Conservation (phyloP, 2,888 invertebrate genomes). For the Gastrophysa polygoni region DNA sequence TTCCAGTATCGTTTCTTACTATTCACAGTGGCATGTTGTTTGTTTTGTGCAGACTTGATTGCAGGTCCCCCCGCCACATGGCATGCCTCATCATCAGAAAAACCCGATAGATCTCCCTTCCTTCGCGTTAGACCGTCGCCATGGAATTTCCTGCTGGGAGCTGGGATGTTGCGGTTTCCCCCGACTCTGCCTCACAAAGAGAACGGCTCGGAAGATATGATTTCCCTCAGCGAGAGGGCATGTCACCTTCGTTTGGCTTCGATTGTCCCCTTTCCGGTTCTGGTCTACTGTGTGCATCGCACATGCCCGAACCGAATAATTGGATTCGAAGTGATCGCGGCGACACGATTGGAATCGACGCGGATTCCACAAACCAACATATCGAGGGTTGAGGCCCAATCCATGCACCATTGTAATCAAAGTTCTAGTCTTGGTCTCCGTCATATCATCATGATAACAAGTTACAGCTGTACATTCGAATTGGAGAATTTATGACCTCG, state of each 20-base stretch:
- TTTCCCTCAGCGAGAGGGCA: conserved; percentile 42
- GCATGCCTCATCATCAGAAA: background rate
- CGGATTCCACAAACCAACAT: conserved; percentile 5
- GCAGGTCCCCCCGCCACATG: background rate
- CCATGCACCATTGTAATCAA: no score
- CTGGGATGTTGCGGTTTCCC: conserved; percentile 41
- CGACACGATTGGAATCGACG: conserved; percentile 38
- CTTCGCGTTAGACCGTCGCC: background rate
- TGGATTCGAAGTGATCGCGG: conserved; percentile 53
- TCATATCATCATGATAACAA: no score
- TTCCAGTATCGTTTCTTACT: no score
- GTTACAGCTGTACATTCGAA: no score
- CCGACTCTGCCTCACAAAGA: conserved; percentile 34
- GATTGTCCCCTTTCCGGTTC: conserved; percentile 52
- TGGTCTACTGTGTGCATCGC: conserved; percentile 6
- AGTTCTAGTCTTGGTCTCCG: no score
- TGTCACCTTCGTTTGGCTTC: conserved; percentile 57
- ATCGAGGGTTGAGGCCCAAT: no score
- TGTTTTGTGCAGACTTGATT: background rate
- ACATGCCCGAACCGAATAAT: conserved; percentile 52
- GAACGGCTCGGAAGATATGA: conserved; percentile 35
- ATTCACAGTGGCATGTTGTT: background rate
- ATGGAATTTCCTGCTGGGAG: conserved; percentile 19
- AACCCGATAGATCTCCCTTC: background rate
- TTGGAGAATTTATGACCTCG: no score